phyloP scores from a whole-genome alignment of 1,140 invertebrate genomes.

The Aphelenchoides avenae region DNA sequence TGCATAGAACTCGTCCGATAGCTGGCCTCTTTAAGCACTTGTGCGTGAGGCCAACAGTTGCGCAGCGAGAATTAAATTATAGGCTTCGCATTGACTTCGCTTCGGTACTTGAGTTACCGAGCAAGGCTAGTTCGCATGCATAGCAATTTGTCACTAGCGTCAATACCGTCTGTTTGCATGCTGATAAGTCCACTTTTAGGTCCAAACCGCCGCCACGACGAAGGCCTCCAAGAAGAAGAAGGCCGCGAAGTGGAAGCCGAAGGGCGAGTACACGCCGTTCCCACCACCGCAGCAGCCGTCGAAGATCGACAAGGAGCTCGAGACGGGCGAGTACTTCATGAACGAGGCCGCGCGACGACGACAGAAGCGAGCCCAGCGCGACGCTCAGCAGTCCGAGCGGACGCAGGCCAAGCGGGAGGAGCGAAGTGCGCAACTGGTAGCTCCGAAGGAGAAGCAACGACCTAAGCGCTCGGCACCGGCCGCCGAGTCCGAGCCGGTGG shows the following conservation, averaged over 20 bases:
- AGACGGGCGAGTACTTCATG: conserved; percentile 92
- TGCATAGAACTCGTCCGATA: no score
- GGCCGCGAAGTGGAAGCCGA: conserved; percentile 66
- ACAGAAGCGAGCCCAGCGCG: conserved; percentile 19
- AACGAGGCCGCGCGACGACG: conserved; percentile 63
- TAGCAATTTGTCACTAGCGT: no score
- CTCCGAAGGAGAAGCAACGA: conserved; percentile 28
- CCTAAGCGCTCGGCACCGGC: conserved; percentile 7
- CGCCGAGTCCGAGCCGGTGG: conserved; percentile 12
- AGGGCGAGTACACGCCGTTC: conserved; percentile 93
- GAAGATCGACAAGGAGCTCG: conserved; percentile 86
- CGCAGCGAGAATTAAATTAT: no score
- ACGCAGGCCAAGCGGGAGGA: conserved; percentile 25
- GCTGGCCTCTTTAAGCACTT: no score
- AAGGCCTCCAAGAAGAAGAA: conserved; percentile 77
- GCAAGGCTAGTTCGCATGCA: no score
- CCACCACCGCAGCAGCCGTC: conserved; percentile 75
- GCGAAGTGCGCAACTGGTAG: conserved; percentile 16
- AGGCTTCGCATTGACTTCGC: no score
- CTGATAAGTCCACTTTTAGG: conserved; percentile 35
- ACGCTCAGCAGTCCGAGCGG: conserved; percentile 14
- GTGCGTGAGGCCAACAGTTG: no score
- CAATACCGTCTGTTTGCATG: no score
- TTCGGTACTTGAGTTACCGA: no score
- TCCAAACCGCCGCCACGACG: conserved; percentile 67